Conservation (phyloP, 2,888 invertebrate genomes). For the Parthenolecanium corni region DNA sequence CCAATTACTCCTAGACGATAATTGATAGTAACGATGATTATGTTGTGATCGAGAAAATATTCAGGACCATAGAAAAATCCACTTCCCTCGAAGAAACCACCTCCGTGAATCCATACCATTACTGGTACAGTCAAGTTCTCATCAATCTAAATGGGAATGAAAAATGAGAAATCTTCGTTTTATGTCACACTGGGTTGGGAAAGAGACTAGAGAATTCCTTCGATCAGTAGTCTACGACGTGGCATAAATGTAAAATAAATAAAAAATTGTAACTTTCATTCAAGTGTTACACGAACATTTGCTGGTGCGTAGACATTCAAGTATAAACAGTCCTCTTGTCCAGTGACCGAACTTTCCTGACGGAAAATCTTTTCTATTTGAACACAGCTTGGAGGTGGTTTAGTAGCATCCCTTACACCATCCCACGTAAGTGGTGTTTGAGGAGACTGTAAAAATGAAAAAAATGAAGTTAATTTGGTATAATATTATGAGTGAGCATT, state of each 20-base stretch:
- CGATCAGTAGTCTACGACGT: too few species aligned
- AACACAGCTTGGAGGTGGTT: conserved; percentile 37
- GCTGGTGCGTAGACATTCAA: conserved; percentile 42
- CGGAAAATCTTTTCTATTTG: conserved; percentile 33
- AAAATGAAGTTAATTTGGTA: too few species aligned
- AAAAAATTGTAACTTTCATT: not conserved
- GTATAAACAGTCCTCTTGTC: conserved; percentile 45
- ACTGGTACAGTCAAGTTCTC: too few species aligned
- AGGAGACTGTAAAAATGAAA: conserved; percentile 34
- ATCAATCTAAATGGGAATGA: too few species aligned
- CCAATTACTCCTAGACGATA: conserved; percentile 23
- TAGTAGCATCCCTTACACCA: conserved; percentile 40
- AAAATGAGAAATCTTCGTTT: too few species aligned
- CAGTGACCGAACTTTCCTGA: conserved; percentile 37
- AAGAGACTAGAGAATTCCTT: too few species aligned
- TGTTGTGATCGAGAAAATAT: conserved; percentile 27
- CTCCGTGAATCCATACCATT: conserved; percentile 29
- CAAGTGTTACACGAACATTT: not conserved
- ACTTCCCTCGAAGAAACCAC: not conserved
- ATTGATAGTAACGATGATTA: conserved; percentile 12
- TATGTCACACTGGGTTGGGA: too few species aligned
- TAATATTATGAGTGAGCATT: too few species aligned
- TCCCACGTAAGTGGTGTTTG: conserved; percentile 38
- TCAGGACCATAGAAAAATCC: conserved; percentile 1
- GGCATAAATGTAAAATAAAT: too few species aligned